A percentile compares a stretch with the other conserved stretches of the same genome.
Evolutionary conservation across 2,113 vertebrate species (phyloP).

Genomic region (Eclectus roratus): DNA sequence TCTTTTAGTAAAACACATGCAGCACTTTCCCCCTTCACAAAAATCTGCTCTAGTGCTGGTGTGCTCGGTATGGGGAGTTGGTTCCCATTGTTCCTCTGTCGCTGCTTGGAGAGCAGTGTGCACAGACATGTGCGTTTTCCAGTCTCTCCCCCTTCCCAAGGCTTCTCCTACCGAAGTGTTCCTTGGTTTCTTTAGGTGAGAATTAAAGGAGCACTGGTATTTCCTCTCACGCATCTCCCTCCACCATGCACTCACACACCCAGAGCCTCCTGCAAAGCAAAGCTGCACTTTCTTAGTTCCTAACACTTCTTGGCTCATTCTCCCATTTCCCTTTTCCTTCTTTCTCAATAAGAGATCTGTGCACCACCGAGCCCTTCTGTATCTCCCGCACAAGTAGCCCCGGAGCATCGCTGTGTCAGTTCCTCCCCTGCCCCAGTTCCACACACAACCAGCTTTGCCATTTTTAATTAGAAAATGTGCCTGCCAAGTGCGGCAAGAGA

Average conservation of each 20-base stretch:
- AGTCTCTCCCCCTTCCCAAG: not conserved
- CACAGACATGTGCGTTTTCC: not conserved
- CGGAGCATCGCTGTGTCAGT: not conserved
- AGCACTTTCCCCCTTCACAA: not conserved
- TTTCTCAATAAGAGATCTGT: accelerated
- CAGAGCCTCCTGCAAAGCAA: not conserved
- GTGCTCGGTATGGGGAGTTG: not conserved
- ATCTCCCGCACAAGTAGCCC: not conserved
- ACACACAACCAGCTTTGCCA: not conserved
- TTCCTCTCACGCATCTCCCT: not conserved
- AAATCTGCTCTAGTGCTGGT: not conserved
- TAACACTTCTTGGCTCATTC: not conserved
- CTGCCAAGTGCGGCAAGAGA: not conserved
- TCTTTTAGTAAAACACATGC: not conserved
- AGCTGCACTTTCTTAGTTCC: not conserved
- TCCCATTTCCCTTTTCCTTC: not conserved
- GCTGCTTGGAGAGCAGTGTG: not conserved
- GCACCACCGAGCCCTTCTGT: not conserved
- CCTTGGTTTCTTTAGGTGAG: not conserved
- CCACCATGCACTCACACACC: not conserved
- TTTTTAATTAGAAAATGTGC: conserved; percentile 42
- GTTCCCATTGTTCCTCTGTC: conserved; percentile 30
- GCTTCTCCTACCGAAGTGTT: not conserved
- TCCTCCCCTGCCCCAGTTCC: not conserved
- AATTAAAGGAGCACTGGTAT: not conserved